These are phyloP conservation scores for Horisme vitalbata DNA, from an alignment of 2,888 invertebrate species.

Conservation along the genomic window DNA sequence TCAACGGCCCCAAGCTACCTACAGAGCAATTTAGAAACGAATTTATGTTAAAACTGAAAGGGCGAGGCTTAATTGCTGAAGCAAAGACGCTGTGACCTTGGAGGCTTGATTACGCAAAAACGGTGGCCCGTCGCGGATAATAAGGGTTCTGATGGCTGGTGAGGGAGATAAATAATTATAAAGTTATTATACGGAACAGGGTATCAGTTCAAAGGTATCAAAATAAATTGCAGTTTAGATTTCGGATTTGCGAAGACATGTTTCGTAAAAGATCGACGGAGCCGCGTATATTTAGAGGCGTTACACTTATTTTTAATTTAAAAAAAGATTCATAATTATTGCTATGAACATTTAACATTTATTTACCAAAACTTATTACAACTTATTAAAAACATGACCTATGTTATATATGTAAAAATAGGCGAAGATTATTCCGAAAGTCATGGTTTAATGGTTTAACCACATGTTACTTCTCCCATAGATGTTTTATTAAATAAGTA, in stretches of 20 bases:
- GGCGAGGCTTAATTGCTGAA: conserved; percentile 34
- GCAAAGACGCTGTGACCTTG: conserved; percentile 37
- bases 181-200: conserved; percentile 22
- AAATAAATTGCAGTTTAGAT: conserved; percentile 13
- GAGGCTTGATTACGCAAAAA: conserved; percentile 38
- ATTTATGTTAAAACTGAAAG: conserved; percentile 53
- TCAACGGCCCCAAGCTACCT: conserved; percentile 52
- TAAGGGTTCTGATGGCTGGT: conserved; percentile 28
- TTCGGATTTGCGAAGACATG: neutral
- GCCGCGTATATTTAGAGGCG: too few species aligned
- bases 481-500: neutral
- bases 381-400: too few species aligned
- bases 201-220: conserved; percentile 8
- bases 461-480: conserved; percentile 2
- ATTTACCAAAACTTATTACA: too few species aligned
- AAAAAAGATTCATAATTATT: too few species aligned
- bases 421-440: conserved; percentile 2
- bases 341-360: too few species aligned
- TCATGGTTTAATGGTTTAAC: conserved; percentile 8
- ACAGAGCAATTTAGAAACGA: conserved; percentile 47
- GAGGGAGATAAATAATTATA: conserved; percentile 33
- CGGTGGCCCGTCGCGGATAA: conserved; percentile 34
- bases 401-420: too few species aligned
- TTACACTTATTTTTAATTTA: too few species aligned
- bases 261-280: too few species aligned